Evolutionary conservation across 2,797 vertebrate species (phyloP), one percentile per base, ranked within the genome.

Genomic region (Corythornis leucogaster): DNA sequence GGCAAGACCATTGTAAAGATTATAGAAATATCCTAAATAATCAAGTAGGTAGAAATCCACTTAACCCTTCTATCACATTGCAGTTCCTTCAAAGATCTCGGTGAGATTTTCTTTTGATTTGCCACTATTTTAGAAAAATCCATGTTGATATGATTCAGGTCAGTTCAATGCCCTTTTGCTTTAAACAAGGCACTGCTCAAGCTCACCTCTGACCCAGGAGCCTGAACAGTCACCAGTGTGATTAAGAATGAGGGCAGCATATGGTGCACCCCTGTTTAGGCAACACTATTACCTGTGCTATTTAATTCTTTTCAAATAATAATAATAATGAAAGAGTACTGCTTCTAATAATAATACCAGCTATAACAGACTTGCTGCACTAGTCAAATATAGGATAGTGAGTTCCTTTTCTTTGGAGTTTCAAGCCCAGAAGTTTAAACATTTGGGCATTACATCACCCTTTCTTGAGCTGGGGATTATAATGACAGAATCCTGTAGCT

Each of bases 401-500:
- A 73, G 64, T 90, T 80, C 58, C 45, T 59, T 68, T 59, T 42
- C 76, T 73, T 38, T 54, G 58, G 71, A 89, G 50, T 63, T 66
- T 58, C 69, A 50, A 85, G 66, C 50, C 66, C 63, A 90, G 78
- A 91, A 94, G 22, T 78, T 92, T 63, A 83, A 92, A 78, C 88
- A 89, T 95, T 96, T 95, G 92, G 85, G 67, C 81, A 94, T 95
- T 89, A 94, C 89, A 90, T 95, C 71, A 93, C 51, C 85, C 74
- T 88, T 85, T 91, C 78, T 71, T 77, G 73, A 85, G 92, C 82
- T 85, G 62, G 71, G 38, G 76, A 94, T 94, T 95, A 92, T 67
- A 95, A 90, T 92, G 66, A 94, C 94, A 95, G 88, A 85, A 93
- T 90, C 45, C 74, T 40, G 0, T 73, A 88, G 86, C 81, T 96